Evolutionary conservation across 2,797 vertebrate genomes (phyloP).

Genomic region (Coendou prehensilis): DNA sequence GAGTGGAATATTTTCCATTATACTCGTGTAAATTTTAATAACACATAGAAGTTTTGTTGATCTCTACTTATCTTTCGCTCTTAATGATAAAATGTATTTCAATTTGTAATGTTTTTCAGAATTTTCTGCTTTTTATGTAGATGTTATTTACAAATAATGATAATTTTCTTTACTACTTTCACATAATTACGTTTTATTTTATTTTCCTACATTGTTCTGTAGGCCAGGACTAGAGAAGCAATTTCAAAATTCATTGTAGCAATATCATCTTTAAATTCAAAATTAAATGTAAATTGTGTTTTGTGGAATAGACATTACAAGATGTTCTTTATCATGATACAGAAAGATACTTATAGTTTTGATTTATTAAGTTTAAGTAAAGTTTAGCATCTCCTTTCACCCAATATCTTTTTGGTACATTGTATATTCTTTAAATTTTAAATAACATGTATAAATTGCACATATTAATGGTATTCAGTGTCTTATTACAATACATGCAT

Average conservation of each 20-base stretch:
- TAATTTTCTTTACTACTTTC: constrained; percentile 46
- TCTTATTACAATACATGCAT: not conserved
- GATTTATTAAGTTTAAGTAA: not conserved
- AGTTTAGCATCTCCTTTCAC: constrained; percentile 2
- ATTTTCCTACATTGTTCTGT: not conserved
- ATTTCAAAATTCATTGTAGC: not conserved
- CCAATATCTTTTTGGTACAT: not conserved
- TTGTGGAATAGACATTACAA: not conserved
- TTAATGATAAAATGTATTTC: constrained; percentile 33
- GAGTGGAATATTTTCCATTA: not conserved
- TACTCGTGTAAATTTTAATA: constrained; percentile 15
- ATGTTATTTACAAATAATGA: constrained; percentile 22
- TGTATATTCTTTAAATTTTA: constrained; percentile 12
- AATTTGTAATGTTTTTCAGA: constrained; percentile 38
- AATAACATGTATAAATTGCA: not conserved
- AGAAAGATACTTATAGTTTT: not conserved
- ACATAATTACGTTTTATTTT: constrained; percentile 9
- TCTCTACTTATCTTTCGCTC: constrained; percentile 39
- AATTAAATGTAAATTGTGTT: constrained; percentile 41
- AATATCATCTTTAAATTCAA: not conserved
- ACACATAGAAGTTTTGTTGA: not conserved
- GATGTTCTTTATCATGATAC: constrained; percentile 6
- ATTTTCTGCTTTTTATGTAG: constrained; percentile 24
- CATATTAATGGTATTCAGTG: not conserved
- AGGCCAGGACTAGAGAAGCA: not conserved